Evolutionary conservation across 2,113 vertebrate species (phyloP), one percentile per base, ranked within the genome.

Genomic region (Ailurus styani): DNA sequence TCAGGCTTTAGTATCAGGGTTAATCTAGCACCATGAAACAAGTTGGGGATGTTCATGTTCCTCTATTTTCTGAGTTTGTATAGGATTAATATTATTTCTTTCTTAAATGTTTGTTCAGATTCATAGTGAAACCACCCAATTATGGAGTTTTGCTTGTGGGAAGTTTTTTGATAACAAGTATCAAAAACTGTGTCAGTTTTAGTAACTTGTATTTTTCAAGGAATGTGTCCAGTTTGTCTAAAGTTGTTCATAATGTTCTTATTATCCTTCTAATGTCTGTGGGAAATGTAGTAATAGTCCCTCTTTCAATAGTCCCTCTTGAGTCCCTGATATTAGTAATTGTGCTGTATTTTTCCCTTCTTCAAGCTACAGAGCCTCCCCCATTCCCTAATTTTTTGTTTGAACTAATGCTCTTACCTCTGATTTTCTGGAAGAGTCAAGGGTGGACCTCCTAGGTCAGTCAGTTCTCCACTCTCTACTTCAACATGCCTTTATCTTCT

Each of bases 151-250:
- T 82, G 2, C 75, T 60, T 89, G 45, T 85, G 31, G 83, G 12
- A 40, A 81, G 27, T 1, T n/a, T 66, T 40, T 88, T 45, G 20
- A 77, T 54, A n/a, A 78, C 14, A 93, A 66, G 37, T n/a, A n/a
- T n/a, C n/a, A n/a, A n/a, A n/a, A n/a, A n/a, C 50, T 55, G 47
- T 54, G 25, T 94, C 91, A 87, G 57, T 72, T 94, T 90, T 96
- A 79, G 27, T 89, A 27, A 85, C 18, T 75, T 68, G 6, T 27
- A 62, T 75, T 77, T 92, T 91, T 70, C 52, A 84, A 89, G 27
- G 25, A 77, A 54, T 60, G n/a, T 70, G 21, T 82, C 34, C 14
- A 73, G 34, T 75, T 89, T 81, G 54, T 75, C 29, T 73, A 91
- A 73, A 79, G 34, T 34, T 68, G 21, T 42, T 79, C 29, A 29